Evolutionary conservation across 2,888 invertebrate species (phyloP).

Genomic region (Ypsolopha scabrella): DNA sequence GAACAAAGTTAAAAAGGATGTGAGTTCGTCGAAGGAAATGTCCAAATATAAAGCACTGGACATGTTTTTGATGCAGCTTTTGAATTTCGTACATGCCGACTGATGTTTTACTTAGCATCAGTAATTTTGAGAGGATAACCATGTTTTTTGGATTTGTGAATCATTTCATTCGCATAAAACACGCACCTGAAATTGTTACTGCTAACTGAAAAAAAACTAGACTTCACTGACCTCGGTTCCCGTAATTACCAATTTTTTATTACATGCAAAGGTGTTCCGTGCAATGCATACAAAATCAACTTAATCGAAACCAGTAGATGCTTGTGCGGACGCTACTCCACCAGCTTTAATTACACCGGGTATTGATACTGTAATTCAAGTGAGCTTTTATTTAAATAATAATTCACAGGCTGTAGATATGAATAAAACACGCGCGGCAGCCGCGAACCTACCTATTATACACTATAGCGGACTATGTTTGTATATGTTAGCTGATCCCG

Average conservation of each 20-base stretch:
- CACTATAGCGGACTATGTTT: conserved; percentile 29
- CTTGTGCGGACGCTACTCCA: conserved; percentile 14
- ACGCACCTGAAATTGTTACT: no score
- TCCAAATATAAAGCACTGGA: no score
- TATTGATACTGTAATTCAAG: conserved; percentile 43
- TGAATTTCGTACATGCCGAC: no score
- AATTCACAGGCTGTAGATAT: conserved; percentile 34
- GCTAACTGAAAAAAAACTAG: no score
- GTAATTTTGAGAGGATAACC: no score
- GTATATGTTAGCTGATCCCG: conserved; percentile 48
- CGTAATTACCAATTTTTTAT: neutral
- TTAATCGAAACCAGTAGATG: neutral
- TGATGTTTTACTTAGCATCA: no score
- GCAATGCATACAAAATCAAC: neutral
- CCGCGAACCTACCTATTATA: conserved; percentile 25
- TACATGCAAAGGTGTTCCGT: neutral
- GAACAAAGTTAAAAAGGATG: no score
- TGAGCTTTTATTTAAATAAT: conserved; percentile 48
- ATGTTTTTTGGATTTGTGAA: no score
- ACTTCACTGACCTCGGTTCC: no score
- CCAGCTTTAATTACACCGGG: conserved; percentile 40
- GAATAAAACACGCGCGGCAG: conserved; percentile 26
- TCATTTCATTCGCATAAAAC: no score
- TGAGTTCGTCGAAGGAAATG: no score
- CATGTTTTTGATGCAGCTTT: no score